Percentiles rank a stretch among this genome's conserved stretches.
These are phyloP conservation scores for Frieseomelitta varia DNA, from an alignment of 1,140 invertebrate genomes.

Conservation along the genomic window DNA sequence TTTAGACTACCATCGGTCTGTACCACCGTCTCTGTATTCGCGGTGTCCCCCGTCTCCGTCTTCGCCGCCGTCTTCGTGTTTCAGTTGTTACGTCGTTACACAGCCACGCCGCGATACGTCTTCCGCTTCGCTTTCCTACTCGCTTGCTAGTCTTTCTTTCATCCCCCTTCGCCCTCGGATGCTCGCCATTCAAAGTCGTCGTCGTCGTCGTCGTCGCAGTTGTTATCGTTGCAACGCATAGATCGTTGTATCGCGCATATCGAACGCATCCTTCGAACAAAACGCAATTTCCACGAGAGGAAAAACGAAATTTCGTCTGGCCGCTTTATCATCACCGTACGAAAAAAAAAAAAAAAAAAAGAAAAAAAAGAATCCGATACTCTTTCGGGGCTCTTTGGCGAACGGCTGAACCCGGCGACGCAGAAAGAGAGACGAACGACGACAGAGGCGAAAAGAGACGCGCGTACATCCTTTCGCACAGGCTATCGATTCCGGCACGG, in stretches of 20 bases:
- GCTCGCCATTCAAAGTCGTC: background rate
- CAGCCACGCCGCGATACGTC: background rate
- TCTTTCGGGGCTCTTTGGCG: too few species aligned
- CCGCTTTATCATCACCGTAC: too few species aligned
- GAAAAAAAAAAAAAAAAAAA: too few species aligned
- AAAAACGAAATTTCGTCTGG: too few species aligned
- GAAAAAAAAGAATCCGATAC: too few species aligned
- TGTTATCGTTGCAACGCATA: background rate
- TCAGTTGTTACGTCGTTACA: background rate
- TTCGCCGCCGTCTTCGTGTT: too few species aligned
- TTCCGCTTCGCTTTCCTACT: background rate
- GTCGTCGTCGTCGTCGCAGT: background rate
- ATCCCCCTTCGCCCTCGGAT: too few species aligned
- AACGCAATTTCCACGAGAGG: background rate
- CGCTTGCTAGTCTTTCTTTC: background rate
- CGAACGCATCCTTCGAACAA: conserved; percentile 1
- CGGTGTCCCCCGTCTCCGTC: background rate
- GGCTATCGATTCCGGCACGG: conserved; percentile 62
- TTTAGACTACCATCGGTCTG: background rate
- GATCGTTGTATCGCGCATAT: background rate
- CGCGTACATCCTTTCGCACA: conserved; percentile 43
- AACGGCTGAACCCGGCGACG: background rate
- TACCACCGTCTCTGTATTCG: conserved; percentile 2
- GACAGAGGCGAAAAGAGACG: background rate
- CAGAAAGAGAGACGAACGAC: background rate